Conservation (phyloP, 2,113 vertebrate species). For the Carollia perspicillata region DNA sequence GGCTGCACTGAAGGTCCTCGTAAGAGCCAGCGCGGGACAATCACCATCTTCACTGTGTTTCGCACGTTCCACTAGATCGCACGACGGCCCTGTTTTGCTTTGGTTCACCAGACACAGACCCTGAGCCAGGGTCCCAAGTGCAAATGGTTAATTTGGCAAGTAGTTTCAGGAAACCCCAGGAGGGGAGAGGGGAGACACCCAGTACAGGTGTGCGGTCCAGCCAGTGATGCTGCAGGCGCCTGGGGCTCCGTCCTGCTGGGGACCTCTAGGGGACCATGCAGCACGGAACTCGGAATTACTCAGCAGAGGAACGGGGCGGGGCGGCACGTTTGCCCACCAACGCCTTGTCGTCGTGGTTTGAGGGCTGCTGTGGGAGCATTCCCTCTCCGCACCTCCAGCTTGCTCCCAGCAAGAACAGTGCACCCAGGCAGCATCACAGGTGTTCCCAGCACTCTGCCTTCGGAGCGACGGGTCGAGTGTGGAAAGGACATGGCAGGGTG, state of each 20-base stretch:
- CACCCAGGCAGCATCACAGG: not conserved
- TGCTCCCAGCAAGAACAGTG: not conserved
- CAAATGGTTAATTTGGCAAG: not conserved
- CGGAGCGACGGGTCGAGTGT: not conserved
- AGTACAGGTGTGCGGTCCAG: not conserved
- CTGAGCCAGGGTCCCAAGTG: not conserved
- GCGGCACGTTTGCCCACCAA: not conserved
- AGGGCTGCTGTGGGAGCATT: not conserved
- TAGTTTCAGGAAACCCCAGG: not conserved
- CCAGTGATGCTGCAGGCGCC: not conserved
- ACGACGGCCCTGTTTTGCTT: not conserved
- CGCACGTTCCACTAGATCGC: not conserved
- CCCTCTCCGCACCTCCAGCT: not conserved
- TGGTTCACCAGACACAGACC: not conserved
- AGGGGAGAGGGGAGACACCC: not conserved
- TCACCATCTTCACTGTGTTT: not conserved
- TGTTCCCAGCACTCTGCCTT: not conserved
- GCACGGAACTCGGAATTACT: not conserved
- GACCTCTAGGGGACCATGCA: not conserved
- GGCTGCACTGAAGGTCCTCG: not conserved
- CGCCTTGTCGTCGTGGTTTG: not conserved
- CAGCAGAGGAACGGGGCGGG: not conserved
- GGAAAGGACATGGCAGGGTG: not conserved
- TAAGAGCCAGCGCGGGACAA: rapidly evolving
- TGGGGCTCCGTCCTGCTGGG: not conserved